These are phyloP conservation scores for Oreochromis tanganicae DNA, from an alignment of 2,113 vertebrate species.

Conservation along the genomic window DNA sequence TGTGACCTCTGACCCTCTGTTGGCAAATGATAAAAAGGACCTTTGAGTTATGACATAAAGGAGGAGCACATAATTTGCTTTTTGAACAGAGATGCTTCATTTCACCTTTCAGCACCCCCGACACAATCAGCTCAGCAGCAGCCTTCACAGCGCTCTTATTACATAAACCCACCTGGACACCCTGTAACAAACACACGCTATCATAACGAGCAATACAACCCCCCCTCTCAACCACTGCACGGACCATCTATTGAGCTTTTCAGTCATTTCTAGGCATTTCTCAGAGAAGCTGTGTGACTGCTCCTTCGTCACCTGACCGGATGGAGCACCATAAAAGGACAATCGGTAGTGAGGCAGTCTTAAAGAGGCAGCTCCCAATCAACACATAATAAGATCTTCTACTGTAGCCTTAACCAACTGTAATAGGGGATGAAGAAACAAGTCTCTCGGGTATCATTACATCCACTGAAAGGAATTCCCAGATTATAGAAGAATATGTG, in stretches of 20 bases:
- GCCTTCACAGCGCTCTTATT: conserved; percentile 43
- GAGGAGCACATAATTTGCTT: conserved; percentile 13
- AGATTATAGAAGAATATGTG: neutral
- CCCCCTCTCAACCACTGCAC: conserved; percentile 29
- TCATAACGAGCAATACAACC: conserved; percentile 34
- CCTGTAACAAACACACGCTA: conserved; percentile 10
- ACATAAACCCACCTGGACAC: conserved; percentile 68
- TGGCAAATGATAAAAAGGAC: conserved; percentile 32
- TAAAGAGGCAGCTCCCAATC: conserved; percentile 66
- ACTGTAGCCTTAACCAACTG: conserved; percentile 50
- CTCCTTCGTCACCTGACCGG: conserved; percentile 75
- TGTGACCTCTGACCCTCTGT: conserved; percentile 34
- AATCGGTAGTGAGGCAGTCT: conserved; percentile 69
- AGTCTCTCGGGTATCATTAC: conserved; percentile 6
- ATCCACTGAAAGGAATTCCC: neutral
- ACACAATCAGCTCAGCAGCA: conserved; percentile 47
- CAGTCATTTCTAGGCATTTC: conserved; percentile 75
- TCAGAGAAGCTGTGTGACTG: conserved; percentile 68
- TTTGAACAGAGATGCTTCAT: conserved; percentile 13
- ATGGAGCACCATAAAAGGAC: conserved; percentile 71
- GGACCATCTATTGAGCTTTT: conserved; percentile 63
- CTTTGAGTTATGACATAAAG: neutral
- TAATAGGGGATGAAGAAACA: conserved; percentile 20
- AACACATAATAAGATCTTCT: neutral
- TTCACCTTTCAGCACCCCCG: conserved; percentile 18